Percentiles rank a stretch among this genome's conserved stretches.
phyloP scores from a whole-genome alignment of 2,797 vertebrate species.

The Propithecus perrieri region DNA sequence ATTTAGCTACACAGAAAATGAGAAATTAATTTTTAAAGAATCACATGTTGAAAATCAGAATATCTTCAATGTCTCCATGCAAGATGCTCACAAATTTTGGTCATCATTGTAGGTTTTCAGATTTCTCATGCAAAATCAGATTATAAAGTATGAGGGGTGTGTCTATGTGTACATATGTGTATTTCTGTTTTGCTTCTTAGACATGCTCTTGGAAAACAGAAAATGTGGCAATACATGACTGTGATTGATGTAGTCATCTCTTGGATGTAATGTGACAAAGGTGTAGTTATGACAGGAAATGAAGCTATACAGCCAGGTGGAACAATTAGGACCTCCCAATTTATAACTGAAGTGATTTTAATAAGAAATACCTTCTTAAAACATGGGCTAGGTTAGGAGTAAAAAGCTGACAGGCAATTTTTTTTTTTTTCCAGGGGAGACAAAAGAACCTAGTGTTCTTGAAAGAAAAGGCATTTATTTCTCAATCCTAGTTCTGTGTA shows the following conservation, averaged over 20 bases:
- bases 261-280: neutral
- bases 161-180: neutral
- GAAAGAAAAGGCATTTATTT: neutral
- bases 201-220: neutral
- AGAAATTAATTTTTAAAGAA: constrained; percentile 63
- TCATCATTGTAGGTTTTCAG: neutral
- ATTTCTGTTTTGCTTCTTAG: neutral
- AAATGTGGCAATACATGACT: neutral
- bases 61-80: neutral
- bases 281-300: neutral
- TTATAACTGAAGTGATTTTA: neutral
- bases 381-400: neutral
- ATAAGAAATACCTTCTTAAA: neutral
- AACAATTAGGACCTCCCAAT: neutral
- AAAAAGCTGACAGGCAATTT: neutral
- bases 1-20: constrained; percentile 53
- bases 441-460: neutral
- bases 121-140: neutral
- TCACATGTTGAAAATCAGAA: neutral
- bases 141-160: neutral
- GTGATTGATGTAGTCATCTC: neutral
- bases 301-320: neutral
- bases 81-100: neutral
- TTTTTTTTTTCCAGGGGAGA: neutral
- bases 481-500: neutral